Evolutionary conservation across 2,888 invertebrate genomes (phyloP).

Genomic region (Corbicula japonica): DNA sequence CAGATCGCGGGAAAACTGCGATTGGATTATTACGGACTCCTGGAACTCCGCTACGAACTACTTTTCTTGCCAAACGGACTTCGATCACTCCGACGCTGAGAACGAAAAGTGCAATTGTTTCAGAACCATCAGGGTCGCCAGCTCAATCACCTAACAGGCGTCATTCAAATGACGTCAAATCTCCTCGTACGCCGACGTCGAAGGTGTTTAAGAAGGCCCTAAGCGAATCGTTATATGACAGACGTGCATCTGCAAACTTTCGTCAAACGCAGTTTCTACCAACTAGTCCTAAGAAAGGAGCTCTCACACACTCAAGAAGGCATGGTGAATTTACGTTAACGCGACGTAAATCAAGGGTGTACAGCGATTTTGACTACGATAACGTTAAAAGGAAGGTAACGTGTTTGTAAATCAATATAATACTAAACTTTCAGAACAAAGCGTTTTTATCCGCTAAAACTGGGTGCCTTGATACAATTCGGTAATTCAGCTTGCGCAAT

Average conservation of each 20-base stretch:
- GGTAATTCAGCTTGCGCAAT: no score
- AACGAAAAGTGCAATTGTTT: background rate
- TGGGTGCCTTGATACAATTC: no score
- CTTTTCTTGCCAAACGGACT: slow-evolving; percentile 17
- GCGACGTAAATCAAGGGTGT: slow-evolving; percentile 10
- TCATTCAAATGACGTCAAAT: background rate
- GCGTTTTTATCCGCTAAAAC: no score
- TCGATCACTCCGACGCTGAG: slow-evolving; percentile 21
- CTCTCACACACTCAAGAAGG: background rate
- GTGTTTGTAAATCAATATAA: no score
- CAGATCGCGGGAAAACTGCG: slow-evolving; percentile 41
- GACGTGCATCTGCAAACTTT: background rate
- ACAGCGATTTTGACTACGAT: background rate
- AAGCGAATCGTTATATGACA: background rate
- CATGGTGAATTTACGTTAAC: background rate
- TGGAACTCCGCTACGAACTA: background rate
- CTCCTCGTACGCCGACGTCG: background rate
- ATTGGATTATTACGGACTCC: slow-evolving; percentile 26
- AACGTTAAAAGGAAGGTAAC: slow-evolving; percentile 22
- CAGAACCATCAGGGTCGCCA: background rate
- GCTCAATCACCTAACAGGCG: slow-evolving; percentile 6
- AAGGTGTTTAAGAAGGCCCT: background rate
- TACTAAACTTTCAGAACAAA: no score
- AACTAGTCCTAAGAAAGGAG: background rate
- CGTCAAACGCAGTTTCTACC: background rate